Evolutionary conservation across 2,888 invertebrate species (phyloP).

Genomic region (Spisula solida): DNA sequence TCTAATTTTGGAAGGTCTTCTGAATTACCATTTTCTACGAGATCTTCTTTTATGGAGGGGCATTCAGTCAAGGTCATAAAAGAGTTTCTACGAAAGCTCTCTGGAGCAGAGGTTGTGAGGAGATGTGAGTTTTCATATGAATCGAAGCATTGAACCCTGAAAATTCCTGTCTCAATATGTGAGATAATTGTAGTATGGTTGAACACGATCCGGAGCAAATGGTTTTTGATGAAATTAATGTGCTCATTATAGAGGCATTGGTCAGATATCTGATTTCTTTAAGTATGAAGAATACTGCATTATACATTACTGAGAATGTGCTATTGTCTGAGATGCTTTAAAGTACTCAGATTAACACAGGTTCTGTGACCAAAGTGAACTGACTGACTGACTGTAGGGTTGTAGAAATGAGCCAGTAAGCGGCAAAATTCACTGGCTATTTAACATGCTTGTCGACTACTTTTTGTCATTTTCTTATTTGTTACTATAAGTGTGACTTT

Average conservation of each 20-base stretch:
- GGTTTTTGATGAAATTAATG: slow-evolving; percentile 22
- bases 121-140: neutral
- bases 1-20: slow-evolving; percentile 43
- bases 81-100: neutral
- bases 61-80: slow-evolving; percentile 7
- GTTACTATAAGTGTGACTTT: too few relatives aligned
- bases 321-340: too few relatives aligned
- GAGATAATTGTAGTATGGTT: slow-evolving; percentile 8
- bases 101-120: neutral
- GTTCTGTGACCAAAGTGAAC: too few relatives aligned
- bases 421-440: too few relatives aligned
- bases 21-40: slow-evolving; percentile 30
- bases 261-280: slow-evolving; percentile 1
- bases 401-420: too few relatives aligned
- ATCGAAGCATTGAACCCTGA: slow-evolving; percentile 5
- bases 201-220: neutral
- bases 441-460: too few relatives aligned
- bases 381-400: too few relatives aligned
- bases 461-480: too few relatives aligned
- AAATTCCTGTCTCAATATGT: neutral
- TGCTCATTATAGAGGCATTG: neutral
- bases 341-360: too few relatives aligned
- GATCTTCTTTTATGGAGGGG: slow-evolving; percentile 19
- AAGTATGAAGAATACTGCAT: neutral
- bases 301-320: neutral